A percentile compares a stretch with the other conserved stretches of the same genome.
phyloP scores from a whole-genome alignment of 2,888 invertebrate species.

The Barypeithes pellucidus region DNA sequence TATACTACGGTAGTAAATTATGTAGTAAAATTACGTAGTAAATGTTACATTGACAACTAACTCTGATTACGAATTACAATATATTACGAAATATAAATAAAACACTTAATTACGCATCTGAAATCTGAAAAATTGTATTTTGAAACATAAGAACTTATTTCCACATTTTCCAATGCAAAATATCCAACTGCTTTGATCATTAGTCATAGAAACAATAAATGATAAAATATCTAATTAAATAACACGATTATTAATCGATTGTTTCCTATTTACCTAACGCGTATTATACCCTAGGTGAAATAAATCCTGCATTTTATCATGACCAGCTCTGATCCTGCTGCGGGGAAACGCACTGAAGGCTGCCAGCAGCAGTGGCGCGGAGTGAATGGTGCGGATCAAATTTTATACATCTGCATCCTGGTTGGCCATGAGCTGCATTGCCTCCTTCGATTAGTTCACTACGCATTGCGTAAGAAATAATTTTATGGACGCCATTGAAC shows the following conservation, averaged over 20 bases:
- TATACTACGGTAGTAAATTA: too few relatives aligned
- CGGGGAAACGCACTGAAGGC: slow-evolving; percentile 28
- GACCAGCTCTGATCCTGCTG: slow-evolving; percentile 12
- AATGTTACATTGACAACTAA: too few relatives aligned
- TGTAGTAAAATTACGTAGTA: too few relatives aligned
- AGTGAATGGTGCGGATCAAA: slow-evolving; percentile 32
- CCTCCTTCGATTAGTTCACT: slow-evolving; percentile 42
- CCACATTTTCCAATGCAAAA: too few relatives aligned
- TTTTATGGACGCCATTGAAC: slow-evolving; percentile 33
- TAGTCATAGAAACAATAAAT: background rate
- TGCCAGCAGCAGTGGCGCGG: slow-evolving; percentile 25
- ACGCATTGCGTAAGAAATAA: slow-evolving; percentile 46
- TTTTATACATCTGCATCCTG: slow-evolving; percentile 33
- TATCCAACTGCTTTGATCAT: too few relatives aligned
- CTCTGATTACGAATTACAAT: too few relatives aligned
- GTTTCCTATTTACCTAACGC: background rate
- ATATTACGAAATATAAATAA: too few relatives aligned
- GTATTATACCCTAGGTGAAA: background rate
- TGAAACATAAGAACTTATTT: too few relatives aligned
- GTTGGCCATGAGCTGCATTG: slow-evolving; percentile 45
- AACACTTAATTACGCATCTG: too few relatives aligned
- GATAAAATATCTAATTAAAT: background rate
- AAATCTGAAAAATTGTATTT: too few relatives aligned
- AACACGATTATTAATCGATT: background rate
- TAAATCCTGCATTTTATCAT: slow-evolving; percentile 10